These are phyloP conservation scores for chimpanzee (Pan troglodytes) DNA, from an alignment of 2,113 vertebrate genomes.

Conservation along the genomic window NHGRI_mPanTro3-v2.1_pri NC_072421.2:9184501-9185000, in stretches of 20 bases:
- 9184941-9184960: background rate
- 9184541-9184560: accelerated
- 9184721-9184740: background rate
- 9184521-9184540: accelerated
- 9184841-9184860: background rate
- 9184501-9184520: too few relatives aligned
- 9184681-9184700: background rate
- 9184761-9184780: background rate
- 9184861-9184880: background rate
- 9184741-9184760: background rate
- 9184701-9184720: background rate
- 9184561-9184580: accelerated
- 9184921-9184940: background rate
- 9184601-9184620: background rate
- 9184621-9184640: accelerated
- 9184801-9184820: too few relatives aligned
- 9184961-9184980: background rate
- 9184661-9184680: background rate
- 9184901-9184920: background rate
- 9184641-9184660: background rate
- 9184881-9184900: background rate
- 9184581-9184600: accelerated
- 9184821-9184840: too few relatives aligned
- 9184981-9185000: background rate
- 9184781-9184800: background rate